phyloP scores from a whole-genome alignment of 2,888 invertebrate genomes.

The Cryptus armator region DNA sequence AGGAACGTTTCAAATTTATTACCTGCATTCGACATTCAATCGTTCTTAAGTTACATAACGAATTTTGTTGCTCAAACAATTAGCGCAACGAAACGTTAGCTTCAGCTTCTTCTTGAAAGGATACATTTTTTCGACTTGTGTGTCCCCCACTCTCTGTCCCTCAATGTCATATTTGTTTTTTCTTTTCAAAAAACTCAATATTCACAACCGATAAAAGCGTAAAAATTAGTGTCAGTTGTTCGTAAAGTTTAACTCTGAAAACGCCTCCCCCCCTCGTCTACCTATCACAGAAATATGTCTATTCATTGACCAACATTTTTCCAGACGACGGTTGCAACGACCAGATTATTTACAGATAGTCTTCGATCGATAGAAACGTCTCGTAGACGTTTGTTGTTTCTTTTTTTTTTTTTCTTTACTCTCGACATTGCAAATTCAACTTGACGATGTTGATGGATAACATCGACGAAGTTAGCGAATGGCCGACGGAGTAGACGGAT shows the following conservation, averaged over 20 bases:
- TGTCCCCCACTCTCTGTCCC: constrained; percentile 53
- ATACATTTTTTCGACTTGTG: constrained; percentile 71
- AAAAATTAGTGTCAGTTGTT: constrained; percentile 47
- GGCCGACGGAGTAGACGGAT: constrained; percentile 64
- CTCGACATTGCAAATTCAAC: constrained; percentile 39
- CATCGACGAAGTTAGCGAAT: constrained; percentile 46
- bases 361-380: constrained; percentile 54
- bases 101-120: constrained; percentile 41
- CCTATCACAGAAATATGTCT: constrained; percentile 81
- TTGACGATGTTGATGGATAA: constrained; percentile 44
- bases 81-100: constrained; percentile 32
- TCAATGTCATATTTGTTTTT: constrained; percentile 10
- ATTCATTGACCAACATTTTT: constrained; percentile 63
- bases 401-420: constrained; percentile 18
- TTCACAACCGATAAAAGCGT: constrained; percentile 40
- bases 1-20: constrained; percentile 63
- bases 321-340: constrained; percentile 54
- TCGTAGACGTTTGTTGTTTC: constrained; percentile 34
- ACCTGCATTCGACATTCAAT: constrained; percentile 11
- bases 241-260: constrained; percentile 32
- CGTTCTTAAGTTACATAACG: constrained; percentile 21
- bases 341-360: constrained; percentile 63
- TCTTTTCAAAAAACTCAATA: constrained; percentile 29
- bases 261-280: constrained; percentile 69
- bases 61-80: constrained; percentile 18